phyloP scores from a whole-genome alignment of 1,140 invertebrate genomes.

The Drosophila nebulosa region DNA sequence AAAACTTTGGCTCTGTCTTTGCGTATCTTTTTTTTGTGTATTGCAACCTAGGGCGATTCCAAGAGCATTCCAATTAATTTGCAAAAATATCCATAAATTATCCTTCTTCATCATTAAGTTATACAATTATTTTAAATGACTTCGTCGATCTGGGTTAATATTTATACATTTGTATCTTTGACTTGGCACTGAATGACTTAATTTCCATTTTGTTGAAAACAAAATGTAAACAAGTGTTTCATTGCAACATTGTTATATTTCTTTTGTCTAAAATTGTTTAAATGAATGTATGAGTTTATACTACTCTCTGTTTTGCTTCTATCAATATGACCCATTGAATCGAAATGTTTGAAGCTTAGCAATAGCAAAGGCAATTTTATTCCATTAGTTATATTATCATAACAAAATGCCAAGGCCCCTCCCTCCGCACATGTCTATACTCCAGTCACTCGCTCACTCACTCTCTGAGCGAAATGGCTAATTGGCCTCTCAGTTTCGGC shows the following conservation, averaged over 20 bases:
- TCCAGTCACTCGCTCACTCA: background rate
- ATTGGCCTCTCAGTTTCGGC: slow-evolving; percentile 39
- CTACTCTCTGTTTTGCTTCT: background rate
- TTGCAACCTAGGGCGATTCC: too few species aligned
- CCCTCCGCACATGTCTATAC: background rate
- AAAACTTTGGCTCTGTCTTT: too few species aligned
- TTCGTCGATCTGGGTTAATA: too few species aligned
- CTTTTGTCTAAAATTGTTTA: background rate
- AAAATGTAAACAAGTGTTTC: too few species aligned
- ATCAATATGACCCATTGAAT: slow-evolving; percentile 15
- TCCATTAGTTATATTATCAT: slow-evolving; percentile 26
- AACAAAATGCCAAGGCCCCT: slow-evolving; percentile 26
- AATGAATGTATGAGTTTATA: background rate
- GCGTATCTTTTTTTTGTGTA: too few species aligned
- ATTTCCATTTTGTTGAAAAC: too few species aligned
- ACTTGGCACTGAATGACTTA: too few species aligned
- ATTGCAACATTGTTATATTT: background rate
- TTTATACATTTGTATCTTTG: too few species aligned
- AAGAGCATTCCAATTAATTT: too few species aligned
- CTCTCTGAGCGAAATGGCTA: slow-evolving; percentile 5
- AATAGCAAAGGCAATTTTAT: background rate
- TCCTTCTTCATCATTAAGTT: too few species aligned
- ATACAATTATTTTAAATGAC: too few species aligned
- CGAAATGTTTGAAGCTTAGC: background rate
- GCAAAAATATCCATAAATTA: background rate